Evolutionary conservation across 1,140 invertebrate species (phyloP).

Genomic region (Formica selysi): DNA sequence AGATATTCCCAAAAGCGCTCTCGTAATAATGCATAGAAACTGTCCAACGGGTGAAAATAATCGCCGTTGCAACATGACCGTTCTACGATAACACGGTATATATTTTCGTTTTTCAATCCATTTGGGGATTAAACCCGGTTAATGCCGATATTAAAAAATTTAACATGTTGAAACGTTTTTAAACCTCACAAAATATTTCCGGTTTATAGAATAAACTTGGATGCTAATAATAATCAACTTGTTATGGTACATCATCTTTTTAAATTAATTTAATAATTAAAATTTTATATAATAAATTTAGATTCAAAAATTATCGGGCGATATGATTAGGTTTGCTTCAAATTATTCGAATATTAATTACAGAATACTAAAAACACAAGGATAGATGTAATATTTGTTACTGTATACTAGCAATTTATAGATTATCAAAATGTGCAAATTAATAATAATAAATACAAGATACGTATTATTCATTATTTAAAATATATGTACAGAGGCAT

Average conservation of each 20-base stretch:
- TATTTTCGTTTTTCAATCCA: not conserved
- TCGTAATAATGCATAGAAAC: conserved; percentile 16
- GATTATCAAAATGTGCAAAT: not conserved
- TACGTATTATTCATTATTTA: not conserved
- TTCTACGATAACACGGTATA: not conserved
- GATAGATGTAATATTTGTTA: not conserved
- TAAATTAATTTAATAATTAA: conserved; percentile 19
- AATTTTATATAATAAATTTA: not conserved
- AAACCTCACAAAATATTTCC: not conserved
- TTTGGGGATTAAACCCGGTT: conserved; percentile 1
- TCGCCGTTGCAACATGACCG: not conserved
- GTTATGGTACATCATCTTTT: not conserved
- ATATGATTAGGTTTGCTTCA: not conserved
- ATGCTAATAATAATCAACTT: not conserved
- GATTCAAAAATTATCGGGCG: not conserved
- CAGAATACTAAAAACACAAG: not conserved
- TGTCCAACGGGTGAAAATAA: conserved; percentile 8
- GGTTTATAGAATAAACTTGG: not conserved
- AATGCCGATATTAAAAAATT: conserved; percentile 14
- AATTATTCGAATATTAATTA: not conserved
- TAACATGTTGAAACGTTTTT: conserved; percentile 2
- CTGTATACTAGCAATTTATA: not conserved
- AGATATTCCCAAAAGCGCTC: not conserved
- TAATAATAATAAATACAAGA: conserved; percentile 6
- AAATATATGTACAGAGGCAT: not conserved